phyloP scores from a whole-genome alignment of 2,797 vertebrate species.

The Pygocentrus nattereri region DNA sequence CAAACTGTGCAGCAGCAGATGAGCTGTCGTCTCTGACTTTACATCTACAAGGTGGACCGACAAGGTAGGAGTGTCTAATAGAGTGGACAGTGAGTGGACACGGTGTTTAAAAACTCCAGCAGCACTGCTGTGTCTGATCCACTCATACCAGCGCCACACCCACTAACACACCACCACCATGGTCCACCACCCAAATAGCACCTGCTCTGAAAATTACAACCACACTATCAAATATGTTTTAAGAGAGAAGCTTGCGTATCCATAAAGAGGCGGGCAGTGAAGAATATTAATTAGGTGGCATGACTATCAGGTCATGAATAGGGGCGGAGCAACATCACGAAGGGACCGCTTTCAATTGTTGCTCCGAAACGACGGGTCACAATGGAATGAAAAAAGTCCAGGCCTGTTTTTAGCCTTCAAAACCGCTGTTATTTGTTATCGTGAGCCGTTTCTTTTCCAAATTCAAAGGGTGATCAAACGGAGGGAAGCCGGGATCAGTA shows the following conservation, averaged over 20 bases:
- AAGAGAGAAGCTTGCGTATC: background rate
- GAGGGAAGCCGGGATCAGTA: conserved; percentile 44
- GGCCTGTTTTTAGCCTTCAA: conserved; percentile 39
- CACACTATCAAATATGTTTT: background rate
- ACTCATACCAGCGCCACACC: too few relatives aligned
- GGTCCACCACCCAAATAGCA: too few relatives aligned
- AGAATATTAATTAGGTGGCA: conserved; percentile 21
- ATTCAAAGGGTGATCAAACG: conserved; percentile 55
- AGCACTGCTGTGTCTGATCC: too few relatives aligned
- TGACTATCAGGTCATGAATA: background rate
- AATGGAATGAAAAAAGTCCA: conserved; percentile 39
- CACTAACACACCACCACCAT: too few relatives aligned
- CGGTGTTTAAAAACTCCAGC: too few relatives aligned
- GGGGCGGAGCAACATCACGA: background rate
- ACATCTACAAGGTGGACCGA: too few relatives aligned
- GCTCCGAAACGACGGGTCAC: conserved; percentile 24
- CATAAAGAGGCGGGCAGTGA: background rate
- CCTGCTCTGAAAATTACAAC: too few relatives aligned
- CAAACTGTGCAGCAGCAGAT: too few relatives aligned
- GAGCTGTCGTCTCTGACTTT: too few relatives aligned
- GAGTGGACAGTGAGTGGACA: too few relatives aligned
- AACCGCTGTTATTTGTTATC: conserved; percentile 47
- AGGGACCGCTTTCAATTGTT: conserved; percentile 24
- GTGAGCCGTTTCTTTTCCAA: conserved; percentile 52
- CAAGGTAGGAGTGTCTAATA: too few relatives aligned